Conservation (phyloP, 2,113 vertebrate species). For the Pelecanus crispus region DNA sequence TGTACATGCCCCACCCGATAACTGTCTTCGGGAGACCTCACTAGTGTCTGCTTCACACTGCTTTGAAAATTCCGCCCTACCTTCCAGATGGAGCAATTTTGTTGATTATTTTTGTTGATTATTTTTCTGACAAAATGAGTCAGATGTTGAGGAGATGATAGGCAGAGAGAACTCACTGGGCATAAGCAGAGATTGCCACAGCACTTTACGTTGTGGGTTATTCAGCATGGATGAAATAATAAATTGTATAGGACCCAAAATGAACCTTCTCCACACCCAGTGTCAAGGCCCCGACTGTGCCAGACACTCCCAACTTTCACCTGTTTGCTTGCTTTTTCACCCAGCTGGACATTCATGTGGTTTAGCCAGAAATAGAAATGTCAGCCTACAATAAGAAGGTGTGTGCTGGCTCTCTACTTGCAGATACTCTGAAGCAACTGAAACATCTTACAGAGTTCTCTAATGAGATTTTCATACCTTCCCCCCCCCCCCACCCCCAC, state of each 20-base stretch:
- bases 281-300: background rate
- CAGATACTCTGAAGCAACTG: background rate
- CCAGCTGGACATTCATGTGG: background rate
- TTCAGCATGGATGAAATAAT: background rate
- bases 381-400: background rate
- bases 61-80: background rate
- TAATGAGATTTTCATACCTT: background rate
- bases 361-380: background rate
- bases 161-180: background rate
- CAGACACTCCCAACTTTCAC: fast-evolving
- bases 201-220: background rate
- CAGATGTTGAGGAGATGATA: background rate
- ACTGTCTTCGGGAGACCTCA: background rate
- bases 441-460: background rate
- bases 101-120: background rate
- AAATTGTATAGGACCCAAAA: background rate
- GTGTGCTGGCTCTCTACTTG: background rate
- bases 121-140: background rate
- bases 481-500: background rate
- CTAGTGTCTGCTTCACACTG: background rate
- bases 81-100: background rate
- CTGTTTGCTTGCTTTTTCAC: background rate
- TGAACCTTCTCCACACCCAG: background rate
- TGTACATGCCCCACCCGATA: background rate
- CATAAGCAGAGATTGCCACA: fast-evolving